Percentiles rank a stretch among this genome's conserved stretches.
Conservation (phyloP, 2,797 vertebrate genomes). For the Siniperca undulata region DNA sequence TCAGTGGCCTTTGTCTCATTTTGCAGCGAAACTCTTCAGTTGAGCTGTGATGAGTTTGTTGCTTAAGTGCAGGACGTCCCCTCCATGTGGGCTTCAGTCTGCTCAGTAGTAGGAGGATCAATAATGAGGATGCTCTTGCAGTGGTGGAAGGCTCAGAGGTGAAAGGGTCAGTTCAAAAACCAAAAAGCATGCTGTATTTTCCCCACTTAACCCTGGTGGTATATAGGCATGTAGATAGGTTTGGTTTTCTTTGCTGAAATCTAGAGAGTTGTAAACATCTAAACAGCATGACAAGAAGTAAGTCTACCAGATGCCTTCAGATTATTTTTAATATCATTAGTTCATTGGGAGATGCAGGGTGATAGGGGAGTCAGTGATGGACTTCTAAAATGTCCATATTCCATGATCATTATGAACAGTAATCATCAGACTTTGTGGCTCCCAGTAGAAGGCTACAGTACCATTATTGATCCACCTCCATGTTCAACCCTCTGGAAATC, state of each 20-base stretch:
- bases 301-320: background rate
- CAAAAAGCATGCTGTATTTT: background rate
- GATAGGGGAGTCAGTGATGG: background rate
- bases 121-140: background rate
- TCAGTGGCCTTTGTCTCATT: background rate
- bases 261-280: background rate
- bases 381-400: background rate
- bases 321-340: background rate
- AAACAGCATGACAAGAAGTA: background rate
- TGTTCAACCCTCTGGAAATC: background rate
- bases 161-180: background rate
- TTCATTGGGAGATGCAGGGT: background rate
- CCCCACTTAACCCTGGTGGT: background rate
- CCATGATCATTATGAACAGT: constrained; percentile 1
- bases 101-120: constrained; percentile 9
- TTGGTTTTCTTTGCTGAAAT: background rate
- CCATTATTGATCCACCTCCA: constrained; percentile 5
- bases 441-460: background rate
- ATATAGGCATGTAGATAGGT: too few species aligned
- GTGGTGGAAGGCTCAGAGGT: background rate
- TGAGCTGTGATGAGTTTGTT: background rate
- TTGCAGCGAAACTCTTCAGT: background rate
- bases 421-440: constrained; percentile 22
- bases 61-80: background rate
- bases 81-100: background rate